phyloP scores from a whole-genome alignment of 2,797 vertebrate genomes.

The Megaceryle alcyon region DNA sequence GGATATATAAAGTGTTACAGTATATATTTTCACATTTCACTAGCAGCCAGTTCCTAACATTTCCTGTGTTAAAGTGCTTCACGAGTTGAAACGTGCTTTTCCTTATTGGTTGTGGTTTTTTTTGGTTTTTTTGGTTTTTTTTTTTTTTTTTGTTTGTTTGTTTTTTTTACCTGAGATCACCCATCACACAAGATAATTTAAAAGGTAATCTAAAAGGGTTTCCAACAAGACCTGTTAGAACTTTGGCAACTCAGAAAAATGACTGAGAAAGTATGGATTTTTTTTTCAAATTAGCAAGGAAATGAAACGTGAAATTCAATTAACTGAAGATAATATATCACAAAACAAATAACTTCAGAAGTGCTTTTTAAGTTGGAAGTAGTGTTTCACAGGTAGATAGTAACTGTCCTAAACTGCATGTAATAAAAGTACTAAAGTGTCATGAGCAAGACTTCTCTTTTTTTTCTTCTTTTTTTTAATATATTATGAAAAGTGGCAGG shows the following conservation, averaged over 20 bases:
- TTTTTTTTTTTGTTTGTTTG: neutral
- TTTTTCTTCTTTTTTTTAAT: neutral
- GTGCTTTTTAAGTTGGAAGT: neutral
- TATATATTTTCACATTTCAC: neutral
- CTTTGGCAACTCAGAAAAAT: neutral
- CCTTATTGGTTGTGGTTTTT: neutral
- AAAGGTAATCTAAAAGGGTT: neutral
- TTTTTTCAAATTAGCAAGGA: neutral
- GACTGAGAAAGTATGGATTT: neutral
- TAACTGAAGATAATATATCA: neutral
- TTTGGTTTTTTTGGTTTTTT: too few relatives aligned
- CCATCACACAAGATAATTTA: neutral
- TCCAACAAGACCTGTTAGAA: neutral
- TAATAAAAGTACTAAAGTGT: neutral
- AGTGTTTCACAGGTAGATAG: neutral
- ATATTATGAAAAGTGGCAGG: neutral
- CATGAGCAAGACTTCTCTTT: neutral
- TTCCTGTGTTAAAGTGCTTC: neutral
- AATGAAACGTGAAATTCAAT: neutral
- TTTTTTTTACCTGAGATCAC: neutral
- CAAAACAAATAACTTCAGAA: neutral
- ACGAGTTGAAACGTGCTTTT: neutral
- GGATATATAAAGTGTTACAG: neutral
- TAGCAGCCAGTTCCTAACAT: neutral
- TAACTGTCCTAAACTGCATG: neutral